Base-by-base conservation (phyloP, 2,113 vertebrate genomes). In the Marmota monax region DNA sequence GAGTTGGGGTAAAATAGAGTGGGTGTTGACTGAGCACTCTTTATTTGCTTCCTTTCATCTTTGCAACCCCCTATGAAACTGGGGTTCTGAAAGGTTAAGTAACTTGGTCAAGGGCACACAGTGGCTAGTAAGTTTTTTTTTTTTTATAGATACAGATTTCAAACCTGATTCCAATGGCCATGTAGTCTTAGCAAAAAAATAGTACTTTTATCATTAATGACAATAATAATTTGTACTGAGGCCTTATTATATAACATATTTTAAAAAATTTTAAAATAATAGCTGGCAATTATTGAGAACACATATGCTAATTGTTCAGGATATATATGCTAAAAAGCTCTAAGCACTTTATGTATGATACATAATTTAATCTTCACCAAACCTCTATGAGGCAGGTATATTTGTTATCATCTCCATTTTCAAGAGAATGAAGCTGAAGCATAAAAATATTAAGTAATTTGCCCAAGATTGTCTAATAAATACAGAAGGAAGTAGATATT, bases 21-120 rank as follows among this genome's bases (percentile, higher is more conserved):
- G 39, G 18, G 12, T 45, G 83, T 82, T 96, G 67, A 70, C 4
- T 5, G 32, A 73, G 11, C 39, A 23, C 32, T 13, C 77, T 34
- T 48, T 72, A 2, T 73, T 83, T 93, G n/a, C 79, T 76, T 93
- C 79, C 92, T 76, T 72, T 93, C 63, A 67, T 92, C 80, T 95
- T 83, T 73, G 37, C 29, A 72, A 87, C 1, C 34, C 45, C 22
- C 18, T 39, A 4, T 20, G 48, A 73, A 91, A 84, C 13, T 12
- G 45, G 63, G 45, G 51, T 83, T 82, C 78, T 37, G 27, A 92
- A 80, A 80, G 56, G 17, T 53, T 84, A 70, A 56, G 45, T 51
- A 76, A 93, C 51, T 85, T 85, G 56, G 83, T n/a, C 22, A 61
- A 69, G 48, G 34, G 76, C 8, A 25, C 20, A 39, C 20, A 58